Base-by-base conservation (phyloP, 2,888 invertebrate genomes). In the Pantelozetes paolii region DNA sequence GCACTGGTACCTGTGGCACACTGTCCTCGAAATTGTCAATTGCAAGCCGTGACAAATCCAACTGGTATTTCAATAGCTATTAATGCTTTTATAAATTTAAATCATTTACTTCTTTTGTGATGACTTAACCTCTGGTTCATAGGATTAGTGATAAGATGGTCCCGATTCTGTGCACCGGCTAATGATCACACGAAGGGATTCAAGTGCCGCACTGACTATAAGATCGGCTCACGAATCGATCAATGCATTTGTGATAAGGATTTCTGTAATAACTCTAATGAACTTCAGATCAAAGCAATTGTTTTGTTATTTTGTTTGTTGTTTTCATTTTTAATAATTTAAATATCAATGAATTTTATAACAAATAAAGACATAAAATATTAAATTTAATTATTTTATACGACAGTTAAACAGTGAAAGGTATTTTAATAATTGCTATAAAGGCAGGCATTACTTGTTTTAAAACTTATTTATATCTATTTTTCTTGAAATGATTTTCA, bases 241-340 rank as follows among this genome's bases (percentile, higher is more conserved):
- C 73, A 73, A 30, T 75, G 75, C 54, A 73, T 67, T 13, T 75
- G 75, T 40, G 72, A 75, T 54, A 30, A 70, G 40, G 71, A 75
- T 48, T 73, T 57, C 32, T 75, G 75, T 40, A 75, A 73, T 69
- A 18, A 45, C 23, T 11, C 9, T n/a, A 13, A 45, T 45, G 9
- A 45, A 9, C 5, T 45, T 45, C 45, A 15, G 2, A 15, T 45
- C 3, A 15, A 45, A n/a, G 13, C 15, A 2, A 18, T 45, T 18
- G n/a, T 45, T 45, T 11, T 45, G 2, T 3, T 15, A 45, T 45
- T 45, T 15, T 45, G 45, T 45, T 3, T 45, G n/a, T 18, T 15
- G 13, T 45, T n/a, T 2, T 45, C 45, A n/a, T n/a, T 45, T 40
- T 9, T 13, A 40, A 40, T 40, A 13, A 9, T 40, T 9, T 40